Evolutionary conservation across 2,888 invertebrate species (phyloP).

Genomic region (Sarcophaga subvicina): DNA sequence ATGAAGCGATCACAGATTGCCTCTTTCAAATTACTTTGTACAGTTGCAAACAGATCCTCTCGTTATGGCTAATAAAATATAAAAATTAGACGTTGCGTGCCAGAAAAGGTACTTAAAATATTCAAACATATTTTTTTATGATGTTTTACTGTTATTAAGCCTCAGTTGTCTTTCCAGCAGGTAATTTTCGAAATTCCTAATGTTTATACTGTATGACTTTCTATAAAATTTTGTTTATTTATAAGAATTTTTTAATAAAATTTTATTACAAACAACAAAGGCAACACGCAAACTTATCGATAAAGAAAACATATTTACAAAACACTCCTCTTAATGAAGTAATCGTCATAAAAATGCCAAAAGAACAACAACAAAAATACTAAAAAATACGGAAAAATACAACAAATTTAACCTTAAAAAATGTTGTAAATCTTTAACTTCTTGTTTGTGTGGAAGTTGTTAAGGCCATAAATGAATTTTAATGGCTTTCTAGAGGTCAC

Average conservation of each 20-base stretch:
- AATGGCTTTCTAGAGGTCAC: constrained; percentile 44
- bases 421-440: constrained; percentile 4
- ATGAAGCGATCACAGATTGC: too few relatives aligned
- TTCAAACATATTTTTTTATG: too few relatives aligned
- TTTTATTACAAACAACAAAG: neutral
- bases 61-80: too few relatives aligned
- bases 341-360: neutral
- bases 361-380: neutral
- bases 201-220: too few relatives aligned
- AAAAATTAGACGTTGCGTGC: too few relatives aligned
- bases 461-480: constrained; percentile 38
- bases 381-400: neutral
- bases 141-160: too few relatives aligned
- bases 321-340: constrained; percentile 6
- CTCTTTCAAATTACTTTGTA: too few relatives aligned
- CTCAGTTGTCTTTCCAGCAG: too few relatives aligned
- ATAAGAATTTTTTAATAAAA: neutral
- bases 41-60: too few relatives aligned
- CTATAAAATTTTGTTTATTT: too few relatives aligned
- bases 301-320: constrained; percentile 1
- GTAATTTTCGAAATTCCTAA: too few relatives aligned
- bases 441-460: constrained; percentile 18
- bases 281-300: constrained; percentile 23
- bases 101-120: too few relatives aligned
- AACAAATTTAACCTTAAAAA: constrained; percentile 14